Evolutionary conservation across 2,888 invertebrate genomes (phyloP).

Genomic region (Caenorhabditis sp.): DNA sequence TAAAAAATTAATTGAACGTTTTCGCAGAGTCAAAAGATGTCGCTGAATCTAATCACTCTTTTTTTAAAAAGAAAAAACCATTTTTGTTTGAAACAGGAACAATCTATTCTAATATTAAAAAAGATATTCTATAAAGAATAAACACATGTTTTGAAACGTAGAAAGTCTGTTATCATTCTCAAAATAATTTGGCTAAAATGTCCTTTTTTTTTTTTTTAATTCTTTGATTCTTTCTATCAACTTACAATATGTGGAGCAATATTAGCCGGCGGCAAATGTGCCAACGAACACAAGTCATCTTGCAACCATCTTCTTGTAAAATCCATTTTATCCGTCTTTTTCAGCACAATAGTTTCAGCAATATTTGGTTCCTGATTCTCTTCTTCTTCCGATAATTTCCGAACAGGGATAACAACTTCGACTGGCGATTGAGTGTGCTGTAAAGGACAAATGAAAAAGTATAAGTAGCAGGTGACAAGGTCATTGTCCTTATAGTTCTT

Average conservation of each 20-base stretch:
- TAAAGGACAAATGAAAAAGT: neutral
- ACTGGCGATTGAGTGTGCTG: slow-evolving; percentile 24
- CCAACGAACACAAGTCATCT: slow-evolving; percentile 58
- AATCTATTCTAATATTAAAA: too few species aligned
- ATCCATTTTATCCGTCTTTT: slow-evolving; percentile 67
- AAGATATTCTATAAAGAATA: too few species aligned
- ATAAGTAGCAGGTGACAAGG: neutral
- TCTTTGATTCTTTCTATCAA: too few species aligned
- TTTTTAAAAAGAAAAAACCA: too few species aligned
- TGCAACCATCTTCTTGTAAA: slow-evolving; percentile 68
- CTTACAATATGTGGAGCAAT: slow-evolving; percentile 48
- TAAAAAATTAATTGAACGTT: too few species aligned
- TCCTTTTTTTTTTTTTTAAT: too few species aligned
- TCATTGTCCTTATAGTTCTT: neutral
- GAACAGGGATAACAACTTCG: slow-evolving; percentile 41
- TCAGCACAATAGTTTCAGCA: slow-evolving; percentile 65
- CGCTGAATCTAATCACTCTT: too few species aligned
- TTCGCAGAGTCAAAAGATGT: too few species aligned
- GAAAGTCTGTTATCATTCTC: too few species aligned
- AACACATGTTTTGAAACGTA: too few species aligned
- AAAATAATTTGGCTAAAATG: too few species aligned
- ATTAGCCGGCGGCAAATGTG: slow-evolving; percentile 47
- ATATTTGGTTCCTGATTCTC: slow-evolving; percentile 42
- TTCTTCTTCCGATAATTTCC: slow-evolving; percentile 21
- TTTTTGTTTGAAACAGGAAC: too few species aligned